A percentile compares a stretch with the other conserved stretches of the same genome.
Conservation (phyloP, 2,888 invertebrate genomes). For the Ferrisia virgata region DNA sequence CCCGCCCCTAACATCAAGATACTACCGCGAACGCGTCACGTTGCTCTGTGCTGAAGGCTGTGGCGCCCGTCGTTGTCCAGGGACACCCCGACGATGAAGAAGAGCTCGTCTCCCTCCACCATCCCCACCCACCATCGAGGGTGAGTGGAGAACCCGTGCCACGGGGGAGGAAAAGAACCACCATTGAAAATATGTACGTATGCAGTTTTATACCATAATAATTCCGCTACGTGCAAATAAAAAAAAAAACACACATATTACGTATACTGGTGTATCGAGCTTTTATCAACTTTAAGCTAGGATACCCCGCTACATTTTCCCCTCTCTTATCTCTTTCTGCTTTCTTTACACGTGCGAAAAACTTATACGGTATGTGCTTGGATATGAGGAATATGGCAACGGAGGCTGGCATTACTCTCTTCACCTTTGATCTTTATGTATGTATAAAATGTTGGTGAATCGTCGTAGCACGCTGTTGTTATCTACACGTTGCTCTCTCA, state of each 20-base stretch:
- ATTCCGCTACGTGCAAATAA: neutral
- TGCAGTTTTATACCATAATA: too few relatives aligned
- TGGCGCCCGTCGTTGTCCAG: too few relatives aligned
- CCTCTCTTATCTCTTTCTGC: too few relatives aligned
- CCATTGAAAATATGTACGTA: neutral
- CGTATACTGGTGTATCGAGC: too few relatives aligned
- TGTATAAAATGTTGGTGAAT: neutral
- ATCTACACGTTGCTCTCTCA: neutral
- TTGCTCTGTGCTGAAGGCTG: too few relatives aligned
- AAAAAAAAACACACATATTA: neutral
- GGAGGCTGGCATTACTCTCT: neutral
- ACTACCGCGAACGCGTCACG: conserved; percentile 25
- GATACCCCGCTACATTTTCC: too few relatives aligned
- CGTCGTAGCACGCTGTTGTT: too few relatives aligned
- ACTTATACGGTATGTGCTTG: neutral
- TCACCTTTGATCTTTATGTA: neutral
- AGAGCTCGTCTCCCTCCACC: neutral
- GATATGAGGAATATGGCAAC: too few relatives aligned
- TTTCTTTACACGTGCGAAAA: conserved; percentile 9
- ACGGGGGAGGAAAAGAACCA: neutral
- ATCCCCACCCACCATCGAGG: neutral
- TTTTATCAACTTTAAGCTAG: neutral
- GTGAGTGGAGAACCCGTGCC: neutral
- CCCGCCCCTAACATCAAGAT: neutral
- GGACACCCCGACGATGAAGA: neutral